A percentile compares a stretch with the other conserved stretches of the same genome.
phyloP scores from a whole-genome alignment of 1,140 invertebrate genomes.

The Drosophila rhopaloa region DNA sequence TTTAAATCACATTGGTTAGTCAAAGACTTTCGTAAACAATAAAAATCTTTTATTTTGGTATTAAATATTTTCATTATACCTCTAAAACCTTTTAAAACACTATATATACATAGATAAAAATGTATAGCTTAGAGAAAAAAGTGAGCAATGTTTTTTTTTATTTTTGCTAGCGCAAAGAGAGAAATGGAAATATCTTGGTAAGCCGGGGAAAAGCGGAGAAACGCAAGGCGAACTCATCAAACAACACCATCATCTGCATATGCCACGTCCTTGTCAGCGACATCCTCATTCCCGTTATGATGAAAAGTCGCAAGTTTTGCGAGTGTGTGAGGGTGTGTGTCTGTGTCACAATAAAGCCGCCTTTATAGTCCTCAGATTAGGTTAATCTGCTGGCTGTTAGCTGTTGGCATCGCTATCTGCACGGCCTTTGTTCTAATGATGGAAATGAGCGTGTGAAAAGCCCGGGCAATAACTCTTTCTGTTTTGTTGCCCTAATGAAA shows the following conservation, averaged over 20 bases:
- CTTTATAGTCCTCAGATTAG: constrained; percentile 79
- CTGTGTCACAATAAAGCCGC: constrained; percentile 66
- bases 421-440: constrained; percentile 78
- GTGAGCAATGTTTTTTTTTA: background rate
- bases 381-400: constrained; percentile 71
- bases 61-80: no score
- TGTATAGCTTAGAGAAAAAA: no score
- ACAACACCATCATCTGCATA: constrained; percentile 76
- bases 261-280: constrained; percentile 51
- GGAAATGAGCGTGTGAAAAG: constrained; percentile 75
- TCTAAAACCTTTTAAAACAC: no score
- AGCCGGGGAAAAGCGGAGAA: constrained; percentile 28
- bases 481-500: constrained; percentile 70
- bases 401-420: constrained; percentile 67
- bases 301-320: constrained; percentile 74
- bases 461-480: constrained; percentile 72
- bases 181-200: background rate
- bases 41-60: no score
- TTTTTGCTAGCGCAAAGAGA: background rate
- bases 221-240: constrained; percentile 72
- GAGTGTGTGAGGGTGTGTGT: constrained; percentile 15
- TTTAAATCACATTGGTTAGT: no score
- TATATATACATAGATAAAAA: no score
- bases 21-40: no score
- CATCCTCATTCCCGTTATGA: constrained; percentile 57